Percentiles rank a stretch among this genome's conserved stretches.
Evolutionary conservation across 2,797 vertebrate species (phyloP).

Genomic region (Hafferia zeledoni): DNA sequence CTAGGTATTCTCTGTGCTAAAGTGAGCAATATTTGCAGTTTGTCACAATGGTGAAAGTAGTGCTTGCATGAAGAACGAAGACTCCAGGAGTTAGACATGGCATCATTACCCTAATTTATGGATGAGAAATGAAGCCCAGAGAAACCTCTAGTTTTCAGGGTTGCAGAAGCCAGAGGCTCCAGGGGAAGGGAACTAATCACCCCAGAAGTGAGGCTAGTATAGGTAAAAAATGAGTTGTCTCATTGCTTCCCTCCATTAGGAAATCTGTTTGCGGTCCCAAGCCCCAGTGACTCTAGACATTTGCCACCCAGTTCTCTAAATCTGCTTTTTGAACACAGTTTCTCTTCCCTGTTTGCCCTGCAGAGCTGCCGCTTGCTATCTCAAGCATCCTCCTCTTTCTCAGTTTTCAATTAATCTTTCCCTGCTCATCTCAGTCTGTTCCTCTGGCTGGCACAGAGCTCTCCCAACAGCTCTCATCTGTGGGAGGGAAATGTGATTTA

Average conservation of each 20-base stretch:
- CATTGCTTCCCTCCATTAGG: not conserved
- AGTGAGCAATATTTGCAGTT: not conserved
- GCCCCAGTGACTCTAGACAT: not conserved
- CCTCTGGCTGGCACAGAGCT: not conserved
- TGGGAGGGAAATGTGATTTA: slow-evolving; percentile 31
- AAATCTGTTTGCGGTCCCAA: not conserved
- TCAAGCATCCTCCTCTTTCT: slow-evolving; percentile 19
- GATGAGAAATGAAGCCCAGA: not conserved
- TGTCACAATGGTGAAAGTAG: not conserved
- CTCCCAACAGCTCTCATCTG: not conserved
- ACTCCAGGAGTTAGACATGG: not conserved
- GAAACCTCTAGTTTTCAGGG: not conserved
- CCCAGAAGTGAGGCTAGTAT: not conserved
- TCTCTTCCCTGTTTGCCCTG: slow-evolving; percentile 30
- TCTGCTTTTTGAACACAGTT: not conserved
- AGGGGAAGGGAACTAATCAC: not conserved
- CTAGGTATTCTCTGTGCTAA: not conserved
- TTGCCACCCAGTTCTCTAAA: not conserved
- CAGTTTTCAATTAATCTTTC: slow-evolving; percentile 41
- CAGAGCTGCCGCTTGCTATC: slow-evolving; percentile 26
- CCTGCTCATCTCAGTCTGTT: slow-evolving; percentile 40
- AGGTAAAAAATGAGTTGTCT: not conserved
- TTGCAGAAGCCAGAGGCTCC: not conserved
- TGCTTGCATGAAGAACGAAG: not conserved
- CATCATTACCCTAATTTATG: not conserved